phyloP scores from a whole-genome alignment of 2,113 vertebrate genomes.

The Pedionomus torquatus region DNA sequence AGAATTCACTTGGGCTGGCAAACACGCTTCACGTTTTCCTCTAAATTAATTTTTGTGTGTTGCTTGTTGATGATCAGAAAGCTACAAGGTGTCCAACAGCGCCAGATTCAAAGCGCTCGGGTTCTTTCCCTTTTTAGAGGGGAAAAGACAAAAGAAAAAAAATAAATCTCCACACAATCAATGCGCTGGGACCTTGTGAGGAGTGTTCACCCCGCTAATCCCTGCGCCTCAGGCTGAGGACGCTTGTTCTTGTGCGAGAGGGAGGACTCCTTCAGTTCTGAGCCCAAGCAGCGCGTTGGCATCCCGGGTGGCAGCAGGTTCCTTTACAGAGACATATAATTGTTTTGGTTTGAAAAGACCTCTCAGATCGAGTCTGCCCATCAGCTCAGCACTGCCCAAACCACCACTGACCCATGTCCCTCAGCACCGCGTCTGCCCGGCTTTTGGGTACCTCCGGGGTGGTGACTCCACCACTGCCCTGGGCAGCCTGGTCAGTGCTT shows the following conservation, averaged over 20 bases:
- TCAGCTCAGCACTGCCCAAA: no score
- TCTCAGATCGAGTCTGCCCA: no score
- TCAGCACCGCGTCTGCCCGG: no score
- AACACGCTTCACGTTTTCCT: not conserved
- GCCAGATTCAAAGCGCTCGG: not conserved
- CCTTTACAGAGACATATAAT: no score
- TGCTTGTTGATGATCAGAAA: not conserved
- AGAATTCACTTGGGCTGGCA: not conserved
- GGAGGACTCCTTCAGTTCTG: fast-evolving
- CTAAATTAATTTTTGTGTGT: not conserved
- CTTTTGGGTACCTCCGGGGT: no score
- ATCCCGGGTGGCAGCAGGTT: not conserved
- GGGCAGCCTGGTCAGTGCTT: no score
- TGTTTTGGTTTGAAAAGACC: no score
- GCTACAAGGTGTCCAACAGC: not conserved
- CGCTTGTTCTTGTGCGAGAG: not conserved
- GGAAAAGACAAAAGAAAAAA: not conserved
- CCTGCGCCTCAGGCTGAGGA: not conserved
- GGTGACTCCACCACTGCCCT: no score
- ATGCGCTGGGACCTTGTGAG: not conserved
- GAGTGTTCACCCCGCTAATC: not conserved
- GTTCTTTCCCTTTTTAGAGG: not conserved
- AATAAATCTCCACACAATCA: fast-evolving
- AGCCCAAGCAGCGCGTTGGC: fast-evolving
- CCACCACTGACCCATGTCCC: no score